These are phyloP conservation scores for Chiridota heheva DNA, from an alignment of 35 echinoderm and acorn worm species.

Conservation along the genomic window DNA sequence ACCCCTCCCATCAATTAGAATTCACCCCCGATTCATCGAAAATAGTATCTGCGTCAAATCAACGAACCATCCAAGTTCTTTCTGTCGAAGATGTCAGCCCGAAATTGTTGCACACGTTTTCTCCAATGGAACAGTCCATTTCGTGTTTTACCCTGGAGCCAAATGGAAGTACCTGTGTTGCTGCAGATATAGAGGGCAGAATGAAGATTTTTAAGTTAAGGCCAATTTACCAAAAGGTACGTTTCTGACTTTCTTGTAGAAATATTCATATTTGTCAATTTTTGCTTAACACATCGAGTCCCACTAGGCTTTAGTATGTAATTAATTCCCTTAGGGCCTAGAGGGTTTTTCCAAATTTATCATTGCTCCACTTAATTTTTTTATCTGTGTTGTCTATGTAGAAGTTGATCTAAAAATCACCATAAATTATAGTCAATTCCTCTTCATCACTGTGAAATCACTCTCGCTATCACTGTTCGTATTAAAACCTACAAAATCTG, in stretches of 20 bases:
- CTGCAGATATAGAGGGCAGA: constrained; percentile 22
- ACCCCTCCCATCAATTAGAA: constrained; percentile 72
- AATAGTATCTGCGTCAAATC: constrained; percentile 56
- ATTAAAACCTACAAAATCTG: too few relatives aligned
- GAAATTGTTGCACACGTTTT: constrained; percentile 60
- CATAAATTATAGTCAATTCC: too few relatives aligned
- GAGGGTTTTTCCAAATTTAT: too few relatives aligned
- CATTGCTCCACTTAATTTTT: too few relatives aligned
- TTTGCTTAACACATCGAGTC: too few relatives aligned
- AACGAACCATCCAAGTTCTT: constrained; percentile 22
- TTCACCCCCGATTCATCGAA: constrained; percentile 67
- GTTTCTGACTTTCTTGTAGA: background rate
- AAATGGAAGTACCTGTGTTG: constrained; percentile 25
- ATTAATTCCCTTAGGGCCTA: too few relatives aligned
- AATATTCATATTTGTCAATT: too few relatives aligned
- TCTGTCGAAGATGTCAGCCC: constrained; percentile 75
- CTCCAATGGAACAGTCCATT: constrained; percentile 34
- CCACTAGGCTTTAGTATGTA: too few relatives aligned
- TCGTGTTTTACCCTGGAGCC: constrained; percentile 25
- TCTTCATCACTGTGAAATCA: too few relatives aligned
- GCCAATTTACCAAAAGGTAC: constrained; percentile 30
- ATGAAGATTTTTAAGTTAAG: constrained; percentile 50
- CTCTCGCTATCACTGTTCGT: too few relatives aligned
- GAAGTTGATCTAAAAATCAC: too few relatives aligned
- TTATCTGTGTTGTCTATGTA: too few relatives aligned